Conservation (phyloP, 2,113 vertebrate species). For the Edolisoma coerulescens region DNA sequence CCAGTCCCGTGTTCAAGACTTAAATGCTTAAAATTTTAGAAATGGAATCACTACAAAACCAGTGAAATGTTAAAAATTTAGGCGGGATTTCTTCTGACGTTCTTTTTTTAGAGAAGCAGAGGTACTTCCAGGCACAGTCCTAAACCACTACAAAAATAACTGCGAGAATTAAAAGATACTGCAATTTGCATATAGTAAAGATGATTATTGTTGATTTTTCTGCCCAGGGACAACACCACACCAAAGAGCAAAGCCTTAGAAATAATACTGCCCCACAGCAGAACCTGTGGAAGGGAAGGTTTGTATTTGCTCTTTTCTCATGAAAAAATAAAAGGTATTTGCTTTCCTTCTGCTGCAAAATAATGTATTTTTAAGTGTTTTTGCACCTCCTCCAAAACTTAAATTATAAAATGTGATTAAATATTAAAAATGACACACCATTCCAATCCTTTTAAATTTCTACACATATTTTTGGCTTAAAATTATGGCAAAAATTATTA, state of each 20-base stretch:
- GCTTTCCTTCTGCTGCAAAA: neutral
- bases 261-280: neutral
- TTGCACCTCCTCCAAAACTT: neutral
- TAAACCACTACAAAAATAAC: neutral
- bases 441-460: neutral
- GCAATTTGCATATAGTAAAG: neutral
- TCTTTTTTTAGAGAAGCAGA: neutral
- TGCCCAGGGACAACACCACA: neutral
- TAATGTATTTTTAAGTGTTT: neutral
- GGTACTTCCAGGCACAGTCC: neutral
- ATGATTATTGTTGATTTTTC: neutral
- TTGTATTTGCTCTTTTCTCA: neutral
- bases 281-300: neutral
- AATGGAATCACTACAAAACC: neutral
- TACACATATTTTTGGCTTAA: neutral
- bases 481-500: neutral
- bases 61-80: neutral
- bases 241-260: neutral
- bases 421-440: neutral
- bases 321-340: neutral
- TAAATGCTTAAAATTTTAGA: neutral
- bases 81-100: neutral
- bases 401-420: neutral
- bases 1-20: neutral
- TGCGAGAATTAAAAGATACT: neutral